Conservation (phyloP, 2,797 vertebrate genomes). For the Hoplostethus atlanticus region DNA sequence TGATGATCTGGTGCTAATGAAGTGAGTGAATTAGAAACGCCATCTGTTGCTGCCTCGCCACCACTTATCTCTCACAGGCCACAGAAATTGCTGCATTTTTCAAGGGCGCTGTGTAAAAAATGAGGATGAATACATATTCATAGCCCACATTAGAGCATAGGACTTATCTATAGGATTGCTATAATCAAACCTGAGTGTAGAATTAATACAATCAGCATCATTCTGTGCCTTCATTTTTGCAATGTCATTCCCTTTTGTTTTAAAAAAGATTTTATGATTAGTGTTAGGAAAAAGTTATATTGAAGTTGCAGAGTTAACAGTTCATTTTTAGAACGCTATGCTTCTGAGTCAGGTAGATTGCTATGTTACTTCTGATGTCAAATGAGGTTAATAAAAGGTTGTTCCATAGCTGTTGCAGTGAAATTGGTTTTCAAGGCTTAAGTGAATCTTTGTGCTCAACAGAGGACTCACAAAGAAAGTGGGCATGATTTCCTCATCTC, state of each 20-base stretch:
- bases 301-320: neutral
- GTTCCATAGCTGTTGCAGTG: neutral
- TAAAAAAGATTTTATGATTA: conserved; percentile 12
- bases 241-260: conserved; percentile 17
- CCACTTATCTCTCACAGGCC: conserved; percentile 42
- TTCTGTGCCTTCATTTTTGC: conserved; percentile 18
- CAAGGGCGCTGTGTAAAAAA: conserved; percentile 56
- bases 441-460: conserved; percentile 1
- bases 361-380: neutral
- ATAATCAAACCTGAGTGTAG: conserved; percentile 28
- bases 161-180: conserved; percentile 23
- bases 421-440: conserved; percentile 3
- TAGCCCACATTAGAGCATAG: conserved; percentile 17
- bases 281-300: neutral
- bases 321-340: neutral
- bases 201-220: conserved; percentile 22
- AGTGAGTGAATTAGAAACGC: conserved; percentile 75
- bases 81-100: conserved; percentile 28
- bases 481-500: neutral
- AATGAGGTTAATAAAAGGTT: conserved; percentile 6
- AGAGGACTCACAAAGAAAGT: neutral
- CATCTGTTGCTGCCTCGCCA: conserved; percentile 69
- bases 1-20: conserved; percentile 77
- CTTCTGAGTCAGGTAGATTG: neutral
- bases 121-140: conserved; percentile 29